A percentile compares a stretch with the other conserved stretches of the same genome.
Evolutionary conservation across 2,797 vertebrate genomes (phyloP).

Genomic region (Eurystomus glaucurus): DNA sequence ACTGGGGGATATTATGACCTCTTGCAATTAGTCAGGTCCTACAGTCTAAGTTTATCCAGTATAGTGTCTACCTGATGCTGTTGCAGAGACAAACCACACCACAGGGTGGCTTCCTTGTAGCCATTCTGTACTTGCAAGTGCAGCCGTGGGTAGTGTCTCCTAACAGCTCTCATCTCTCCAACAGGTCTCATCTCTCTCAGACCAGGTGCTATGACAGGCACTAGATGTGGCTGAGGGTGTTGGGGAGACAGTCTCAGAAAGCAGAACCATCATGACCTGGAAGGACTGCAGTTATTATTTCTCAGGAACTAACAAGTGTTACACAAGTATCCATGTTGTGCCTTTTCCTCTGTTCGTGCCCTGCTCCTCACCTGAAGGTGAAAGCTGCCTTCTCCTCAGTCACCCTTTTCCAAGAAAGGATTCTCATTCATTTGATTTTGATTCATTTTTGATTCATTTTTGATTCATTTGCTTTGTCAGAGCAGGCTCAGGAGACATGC

Average conservation of each 20-base stretch:
- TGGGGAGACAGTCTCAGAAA: neutral
- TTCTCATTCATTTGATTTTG: neutral
- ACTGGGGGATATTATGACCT: neutral
- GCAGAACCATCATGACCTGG: neutral
- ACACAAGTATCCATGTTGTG: fast-evolving
- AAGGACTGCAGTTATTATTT: neutral
- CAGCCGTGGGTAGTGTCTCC: neutral
- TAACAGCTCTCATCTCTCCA: neutral
- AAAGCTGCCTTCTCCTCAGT: neutral
- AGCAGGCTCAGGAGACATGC: neutral
- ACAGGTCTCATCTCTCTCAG: no score
- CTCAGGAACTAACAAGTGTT: neutral
- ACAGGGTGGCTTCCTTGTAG: neutral
- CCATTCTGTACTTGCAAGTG: neutral
- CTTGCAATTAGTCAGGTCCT: neutral
- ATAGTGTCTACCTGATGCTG: neutral
- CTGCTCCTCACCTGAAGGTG: neutral
- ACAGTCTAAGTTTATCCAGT: neutral
- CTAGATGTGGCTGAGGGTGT: neutral
- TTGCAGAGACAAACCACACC: neutral
- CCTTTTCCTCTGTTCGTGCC: neutral
- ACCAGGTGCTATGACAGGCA: neutral
- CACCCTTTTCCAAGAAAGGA: neutral
- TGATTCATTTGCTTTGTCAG: neutral
- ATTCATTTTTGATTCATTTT: no score